These are phyloP conservation scores for Acrocyrtus sp. DNA, from an alignment of 2,888 invertebrate genomes.

Conservation along the genomic window DNA sequence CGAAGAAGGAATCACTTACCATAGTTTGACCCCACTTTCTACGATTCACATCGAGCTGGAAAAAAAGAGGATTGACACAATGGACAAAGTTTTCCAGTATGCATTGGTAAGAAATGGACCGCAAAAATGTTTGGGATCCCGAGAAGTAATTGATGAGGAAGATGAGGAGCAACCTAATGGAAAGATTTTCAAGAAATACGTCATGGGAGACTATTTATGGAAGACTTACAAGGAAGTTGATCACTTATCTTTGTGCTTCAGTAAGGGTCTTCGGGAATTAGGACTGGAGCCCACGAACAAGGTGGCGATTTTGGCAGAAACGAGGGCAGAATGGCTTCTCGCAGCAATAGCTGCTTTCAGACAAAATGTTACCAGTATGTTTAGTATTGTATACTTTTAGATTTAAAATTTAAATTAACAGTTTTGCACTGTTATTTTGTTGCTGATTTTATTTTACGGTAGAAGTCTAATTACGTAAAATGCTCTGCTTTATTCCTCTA, in stretches of 20 bases:
- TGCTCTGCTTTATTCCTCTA: too few relatives aligned
- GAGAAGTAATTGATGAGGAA: conserved; percentile 90
- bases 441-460: too few relatives aligned
- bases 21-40: conserved; percentile 77
- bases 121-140: conserved; percentile 86
- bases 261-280: conserved; percentile 83
- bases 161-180: conserved; percentile 96
- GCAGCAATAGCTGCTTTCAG: conserved; percentile 96
- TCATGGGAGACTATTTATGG: conserved; percentile 94
- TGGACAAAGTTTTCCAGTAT: conserved; percentile 85
- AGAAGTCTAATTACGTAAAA: too few relatives aligned
- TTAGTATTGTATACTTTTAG: too few relatives aligned
- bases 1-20: conserved; percentile 72
- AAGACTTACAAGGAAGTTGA: conserved; percentile 84
- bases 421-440: too few relatives aligned
- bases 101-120: conserved; percentile 79
- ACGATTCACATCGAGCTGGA: conserved; percentile 78
- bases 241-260: conserved; percentile 78
- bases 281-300: conserved; percentile 79
- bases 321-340: conserved; percentile 97
- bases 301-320: conserved; percentile 96
- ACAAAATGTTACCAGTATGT: conserved; percentile 85
- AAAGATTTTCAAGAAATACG: conserved; percentile 94
- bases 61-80: conserved; percentile 80
- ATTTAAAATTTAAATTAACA: too few relatives aligned